A percentile compares a stretch with the other conserved stretches of the same genome.
phyloP scores from a whole-genome alignment of 1,140 invertebrate genomes.

The Carposina sasakii region DNA sequence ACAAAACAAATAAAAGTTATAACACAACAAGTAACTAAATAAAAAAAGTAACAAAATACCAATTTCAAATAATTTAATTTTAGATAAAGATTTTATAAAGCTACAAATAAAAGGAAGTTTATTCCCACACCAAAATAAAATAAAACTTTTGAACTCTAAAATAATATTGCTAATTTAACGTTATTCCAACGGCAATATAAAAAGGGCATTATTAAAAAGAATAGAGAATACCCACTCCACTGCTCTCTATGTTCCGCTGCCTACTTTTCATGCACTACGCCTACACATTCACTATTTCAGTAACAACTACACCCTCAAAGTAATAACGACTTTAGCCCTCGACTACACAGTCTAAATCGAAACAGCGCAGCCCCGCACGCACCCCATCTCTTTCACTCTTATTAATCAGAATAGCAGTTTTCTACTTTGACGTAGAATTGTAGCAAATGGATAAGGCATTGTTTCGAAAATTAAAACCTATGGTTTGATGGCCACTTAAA shows the following conservation, averaged over 20 bases:
- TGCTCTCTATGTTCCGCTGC: conserved; percentile 57
- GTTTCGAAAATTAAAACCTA: conserved; percentile 71
- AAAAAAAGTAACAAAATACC: too few relatives aligned
- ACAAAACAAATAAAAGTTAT: too few relatives aligned
- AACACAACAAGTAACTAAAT: too few relatives aligned
- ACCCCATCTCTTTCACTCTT: conserved; percentile 67
- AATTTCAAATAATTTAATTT: too few relatives aligned
- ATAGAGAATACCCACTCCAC: conserved; percentile 46
- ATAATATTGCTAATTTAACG: too few relatives aligned
- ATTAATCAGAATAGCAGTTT: conserved; percentile 71
- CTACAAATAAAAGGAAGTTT: too few relatives aligned
- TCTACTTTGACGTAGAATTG: conserved; percentile 69
- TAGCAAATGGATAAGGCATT: conserved; percentile 71
- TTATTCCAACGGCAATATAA: too few relatives aligned
- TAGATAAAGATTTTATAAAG: too few relatives aligned
- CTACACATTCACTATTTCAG: conserved; percentile 67
- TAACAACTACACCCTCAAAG: conserved; percentile 31
- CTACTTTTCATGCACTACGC: conserved; percentile 70
- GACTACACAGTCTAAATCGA: conserved; percentile 35
- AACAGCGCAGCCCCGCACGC: conserved; percentile 26
- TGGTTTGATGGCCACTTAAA: conserved; percentile 25
- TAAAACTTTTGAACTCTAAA: too few relatives aligned
- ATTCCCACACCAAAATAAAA: too few relatives aligned
- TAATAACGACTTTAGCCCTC: conserved; percentile 40
- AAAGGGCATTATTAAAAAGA: conserved; percentile 31